These are phyloP conservation scores for Phrynosoma platyrhinos DNA, from an alignment of 2,113 vertebrate genomes.

Conservation along the genomic window DNA sequence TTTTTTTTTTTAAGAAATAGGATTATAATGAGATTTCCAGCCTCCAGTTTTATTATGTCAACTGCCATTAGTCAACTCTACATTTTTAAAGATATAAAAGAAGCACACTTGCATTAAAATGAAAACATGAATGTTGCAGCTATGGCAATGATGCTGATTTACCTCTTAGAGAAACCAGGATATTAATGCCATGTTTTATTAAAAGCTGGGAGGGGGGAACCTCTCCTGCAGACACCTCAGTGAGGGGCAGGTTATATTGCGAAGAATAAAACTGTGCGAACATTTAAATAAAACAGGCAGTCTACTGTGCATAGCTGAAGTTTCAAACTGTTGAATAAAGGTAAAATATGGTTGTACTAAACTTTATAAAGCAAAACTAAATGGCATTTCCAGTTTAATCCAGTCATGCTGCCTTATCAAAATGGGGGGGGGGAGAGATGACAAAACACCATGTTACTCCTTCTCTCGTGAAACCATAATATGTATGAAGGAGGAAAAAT, in stretches of 20 bases:
- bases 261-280: conserved; percentile 28
- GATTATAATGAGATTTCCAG: neutral
- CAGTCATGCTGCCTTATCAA: conserved; percentile 37
- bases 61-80: neutral
- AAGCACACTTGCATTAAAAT: conserved; percentile 7
- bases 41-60: neutral
- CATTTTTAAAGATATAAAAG: neutral
- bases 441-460: conserved; percentile 8
- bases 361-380: conserved; percentile 41
- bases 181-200: conserved; percentile 51
- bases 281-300: conserved; percentile 55
- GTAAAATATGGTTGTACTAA: conserved; percentile 60
- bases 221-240: conserved; percentile 50
- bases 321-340: conserved; percentile 56
- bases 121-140: neutral
- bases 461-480: conserved; percentile 37
- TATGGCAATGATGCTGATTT: conserved; percentile 5
- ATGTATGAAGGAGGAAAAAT: conserved; percentile 62
- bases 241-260: conserved; percentile 47
- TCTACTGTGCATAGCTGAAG: conserved; percentile 61
- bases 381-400: conserved; percentile 54
- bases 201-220: conserved; percentile 45
- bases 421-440: neutral
- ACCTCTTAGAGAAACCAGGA: conserved; percentile 37
- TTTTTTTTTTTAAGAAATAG: neutral